Conservation (phyloP, 1,140 invertebrate species). For the Cotesia chilonis region DNA sequence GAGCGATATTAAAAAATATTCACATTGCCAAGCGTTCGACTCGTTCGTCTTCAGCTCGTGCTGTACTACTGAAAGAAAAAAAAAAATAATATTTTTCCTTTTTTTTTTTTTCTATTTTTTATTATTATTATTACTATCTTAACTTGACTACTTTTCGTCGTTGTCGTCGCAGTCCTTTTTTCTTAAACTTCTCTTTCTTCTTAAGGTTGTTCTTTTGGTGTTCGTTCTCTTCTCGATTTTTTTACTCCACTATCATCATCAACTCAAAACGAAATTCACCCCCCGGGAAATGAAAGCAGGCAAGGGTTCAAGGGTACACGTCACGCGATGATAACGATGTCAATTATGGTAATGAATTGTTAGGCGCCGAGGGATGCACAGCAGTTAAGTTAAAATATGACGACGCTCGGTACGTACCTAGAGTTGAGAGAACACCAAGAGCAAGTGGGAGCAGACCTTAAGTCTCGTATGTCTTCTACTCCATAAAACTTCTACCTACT, state of each 20-base stretch:
- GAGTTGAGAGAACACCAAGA: not conserved
- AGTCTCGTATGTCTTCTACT: constrained; percentile 14
- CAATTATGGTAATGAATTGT: constrained; percentile 47
- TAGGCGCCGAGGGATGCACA: constrained; percentile 42
- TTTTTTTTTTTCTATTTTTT: constrained; percentile 11
- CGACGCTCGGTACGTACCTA: not conserved
- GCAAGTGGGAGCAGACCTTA: constrained; percentile 6
- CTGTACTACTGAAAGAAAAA: not conserved
- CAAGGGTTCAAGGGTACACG: constrained; percentile 37
- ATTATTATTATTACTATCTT: not conserved
- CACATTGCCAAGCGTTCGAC: constrained; percentile 31
- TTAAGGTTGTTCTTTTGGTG: not conserved
- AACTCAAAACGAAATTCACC: constrained; percentile 24
- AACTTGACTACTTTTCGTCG: too few species aligned
- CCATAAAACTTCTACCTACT: too few species aligned
- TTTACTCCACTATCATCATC: not conserved
- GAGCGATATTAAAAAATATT: constrained; percentile 37
- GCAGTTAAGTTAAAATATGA: constrained; percentile 45
- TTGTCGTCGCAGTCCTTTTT: constrained; percentile 5
- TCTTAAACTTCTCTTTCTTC: constrained; percentile 5
- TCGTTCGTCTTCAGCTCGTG: constrained; percentile 20
- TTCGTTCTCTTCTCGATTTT: constrained; percentile 12
- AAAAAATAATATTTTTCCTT: too few species aligned
- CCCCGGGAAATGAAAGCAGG: constrained; percentile 30
- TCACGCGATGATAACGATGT: constrained; percentile 43